Base-by-base conservation (phyloP, 2,797 vertebrate genomes). In the Fringilla coelebs region DNA sequence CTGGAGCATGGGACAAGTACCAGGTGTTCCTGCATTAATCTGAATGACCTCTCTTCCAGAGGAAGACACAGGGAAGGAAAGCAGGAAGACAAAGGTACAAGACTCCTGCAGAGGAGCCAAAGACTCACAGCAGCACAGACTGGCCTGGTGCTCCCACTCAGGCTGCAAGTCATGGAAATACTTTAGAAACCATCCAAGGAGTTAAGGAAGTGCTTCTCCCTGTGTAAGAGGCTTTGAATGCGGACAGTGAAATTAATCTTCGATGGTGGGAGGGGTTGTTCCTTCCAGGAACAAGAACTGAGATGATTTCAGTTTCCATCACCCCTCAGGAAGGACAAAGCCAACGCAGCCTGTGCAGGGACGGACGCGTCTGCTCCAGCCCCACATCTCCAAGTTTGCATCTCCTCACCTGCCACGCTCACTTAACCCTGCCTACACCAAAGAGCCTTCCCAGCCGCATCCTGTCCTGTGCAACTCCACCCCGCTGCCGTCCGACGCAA, bases 301-400 rank as follows among this genome's bases (percentile, higher is more conserved):
- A 74, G 15, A 38, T 0, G 28, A 84, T n/a, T 36, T 2, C 1
- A 51, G 49, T 20, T 49, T 26, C 68, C 76, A 11, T 10, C 61
- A 26, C 61, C 58, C 48, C 81, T 78, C 7, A 2, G 34, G 71
- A 46, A 65, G 51, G 58, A 62, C 4, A 10, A 54, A 49, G 58
- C 31, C 32, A 72, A 36, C 0, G 1, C 31, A 20, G 52, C 57
- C 51, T 3, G 4, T 3, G 0, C 0, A 2, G 38, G 48, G 48
- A 54, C 0, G 0, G 46, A 58, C 2, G 2, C 0, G 1, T n/a
- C 48, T 4, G 29, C 71, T 82, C 74, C 75, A 41, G 20, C 45
- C 31, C n/a, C 46, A 3, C 7, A 13, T 11, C 45, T n/a, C 57
- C 4, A 34, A 32, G 41, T 17, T 6, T 18, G 17, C 70, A 45